phyloP scores from a whole-genome alignment of 2,797 vertebrate species.

The Melopsittacus undulatus region DNA sequence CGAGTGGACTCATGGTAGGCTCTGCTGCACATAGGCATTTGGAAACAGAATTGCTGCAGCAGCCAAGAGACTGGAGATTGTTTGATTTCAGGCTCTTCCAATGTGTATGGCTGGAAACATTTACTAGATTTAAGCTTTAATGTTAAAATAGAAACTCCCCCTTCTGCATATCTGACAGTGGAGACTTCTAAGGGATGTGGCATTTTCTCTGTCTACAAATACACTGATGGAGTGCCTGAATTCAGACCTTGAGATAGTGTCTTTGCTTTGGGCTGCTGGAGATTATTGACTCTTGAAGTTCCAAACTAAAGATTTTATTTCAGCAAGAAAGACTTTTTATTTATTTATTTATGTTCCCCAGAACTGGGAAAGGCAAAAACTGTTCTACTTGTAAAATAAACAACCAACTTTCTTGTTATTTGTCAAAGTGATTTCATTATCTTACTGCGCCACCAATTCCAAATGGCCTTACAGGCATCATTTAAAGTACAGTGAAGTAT shows the following conservation, averaged over 20 bases:
- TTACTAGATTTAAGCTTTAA: background rate
- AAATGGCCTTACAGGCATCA: background rate
- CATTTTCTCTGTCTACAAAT: background rate
- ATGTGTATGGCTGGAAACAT: background rate
- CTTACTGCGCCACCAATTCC: background rate
- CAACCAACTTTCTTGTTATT: background rate
- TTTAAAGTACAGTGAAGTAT: background rate
- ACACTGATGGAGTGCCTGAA: background rate
- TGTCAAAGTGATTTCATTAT: background rate
- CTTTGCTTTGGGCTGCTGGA: background rate
- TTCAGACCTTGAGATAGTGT: background rate
- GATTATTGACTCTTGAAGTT: background rate
- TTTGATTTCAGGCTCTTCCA: background rate
- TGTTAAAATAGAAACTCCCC: background rate
- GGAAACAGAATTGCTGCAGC: background rate
- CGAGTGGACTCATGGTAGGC: background rate
- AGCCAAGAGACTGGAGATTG: background rate
- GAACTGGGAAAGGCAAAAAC: background rate
- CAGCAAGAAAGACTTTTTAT: background rate
- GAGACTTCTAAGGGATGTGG: background rate
- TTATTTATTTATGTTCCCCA: background rate
- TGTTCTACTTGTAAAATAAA: background rate
- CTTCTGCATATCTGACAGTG: background rate
- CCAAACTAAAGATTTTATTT: background rate
- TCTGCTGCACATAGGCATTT: background rate